Conservation (phyloP, 1,140 invertebrate species). For the Sitobion miscanthi region DNA sequence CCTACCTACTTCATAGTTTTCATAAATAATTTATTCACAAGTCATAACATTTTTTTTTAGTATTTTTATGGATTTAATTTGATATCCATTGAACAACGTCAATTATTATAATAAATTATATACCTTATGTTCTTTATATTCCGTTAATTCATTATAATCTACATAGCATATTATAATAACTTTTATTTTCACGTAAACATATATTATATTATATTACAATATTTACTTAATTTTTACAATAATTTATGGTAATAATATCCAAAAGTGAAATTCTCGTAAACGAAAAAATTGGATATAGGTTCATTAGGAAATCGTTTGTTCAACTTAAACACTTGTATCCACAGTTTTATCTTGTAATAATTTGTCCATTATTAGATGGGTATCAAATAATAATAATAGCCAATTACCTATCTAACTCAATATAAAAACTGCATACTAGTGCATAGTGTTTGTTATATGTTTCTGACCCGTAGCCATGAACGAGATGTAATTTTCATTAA, state of each 20-base stretch:
- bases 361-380: not conserved
- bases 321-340: not conserved
- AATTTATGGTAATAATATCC: not conserved
- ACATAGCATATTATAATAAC: not conserved
- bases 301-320: not conserved
- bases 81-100: not conserved
- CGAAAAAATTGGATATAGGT: not conserved
- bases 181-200: not conserved
- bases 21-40: not conserved
- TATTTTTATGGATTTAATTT: not conserved
- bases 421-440: not conserved
- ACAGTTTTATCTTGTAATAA: not conserved
- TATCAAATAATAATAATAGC: slow-evolving; percentile 8
- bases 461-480: not conserved
- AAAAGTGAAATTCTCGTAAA: not conserved
- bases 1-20: not conserved
- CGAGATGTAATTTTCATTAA: not conserved
- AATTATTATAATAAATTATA: not conserved
- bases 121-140: not conserved
- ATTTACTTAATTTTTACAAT: not conserved
- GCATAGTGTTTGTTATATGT: not conserved
- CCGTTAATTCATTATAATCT: not conserved
- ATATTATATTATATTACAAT: not conserved
- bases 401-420: not conserved
- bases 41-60: not conserved